These are phyloP conservation scores for Aptenodytes forsteri DNA, from an alignment of 2,113 vertebrate genomes.

Conservation along the genomic window DNA sequence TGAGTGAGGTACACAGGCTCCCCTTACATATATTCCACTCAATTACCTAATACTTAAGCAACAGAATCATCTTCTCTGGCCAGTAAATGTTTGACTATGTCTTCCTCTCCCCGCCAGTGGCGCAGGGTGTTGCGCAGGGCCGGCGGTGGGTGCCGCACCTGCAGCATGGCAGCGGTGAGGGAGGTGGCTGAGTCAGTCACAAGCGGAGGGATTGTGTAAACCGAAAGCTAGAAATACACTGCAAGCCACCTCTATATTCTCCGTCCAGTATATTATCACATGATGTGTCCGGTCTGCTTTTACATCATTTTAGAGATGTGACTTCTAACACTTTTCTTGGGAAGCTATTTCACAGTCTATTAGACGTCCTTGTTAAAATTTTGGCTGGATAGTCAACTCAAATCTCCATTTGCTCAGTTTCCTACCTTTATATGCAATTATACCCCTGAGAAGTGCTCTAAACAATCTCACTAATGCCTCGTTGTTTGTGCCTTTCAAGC, in stretches of 20 bases:
- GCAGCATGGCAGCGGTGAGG: not conserved
- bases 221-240: not conserved
- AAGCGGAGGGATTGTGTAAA: not conserved
- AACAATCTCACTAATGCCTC: not conserved
- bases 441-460: not conserved
- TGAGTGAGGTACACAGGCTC: not conserved
- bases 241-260: not conserved
- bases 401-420: slow-evolving; percentile 2
- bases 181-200: rapidly evolving
- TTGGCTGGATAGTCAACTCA: slow-evolving; percentile 29
- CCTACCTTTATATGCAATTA: slow-evolving; percentile 40
- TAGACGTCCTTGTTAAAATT: slow-evolving; percentile 49
- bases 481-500: not conserved
- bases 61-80: not conserved
- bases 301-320: slow-evolving; percentile 42
- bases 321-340: slow-evolving; percentile 14
- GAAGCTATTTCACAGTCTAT: slow-evolving; percentile 64
- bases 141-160: not conserved
- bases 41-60: not conserved
- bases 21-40: not conserved
- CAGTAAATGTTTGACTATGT: not conserved
- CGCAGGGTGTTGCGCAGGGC: rapidly evolving
- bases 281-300: not conserved
- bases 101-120: not conserved
- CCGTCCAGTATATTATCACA: not conserved